Conservation (phyloP, 2,113 vertebrate genomes). For the Ictalurus punctatus region DNA sequence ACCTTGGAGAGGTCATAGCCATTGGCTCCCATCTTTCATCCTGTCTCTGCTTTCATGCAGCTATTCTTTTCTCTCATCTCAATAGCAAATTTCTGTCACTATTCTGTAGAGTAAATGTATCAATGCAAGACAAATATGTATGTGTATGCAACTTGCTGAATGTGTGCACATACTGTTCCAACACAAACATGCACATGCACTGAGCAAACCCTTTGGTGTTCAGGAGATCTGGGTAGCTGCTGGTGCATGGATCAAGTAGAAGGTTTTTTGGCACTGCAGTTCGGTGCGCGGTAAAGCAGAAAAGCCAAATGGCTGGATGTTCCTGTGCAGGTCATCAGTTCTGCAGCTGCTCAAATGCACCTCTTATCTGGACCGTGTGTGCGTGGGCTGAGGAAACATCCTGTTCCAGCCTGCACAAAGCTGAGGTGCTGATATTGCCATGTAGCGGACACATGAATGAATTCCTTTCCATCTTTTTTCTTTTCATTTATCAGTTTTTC, state of each 20-base stretch:
- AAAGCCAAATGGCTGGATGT: constrained; percentile 68
- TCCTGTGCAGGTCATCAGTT: constrained; percentile 57
- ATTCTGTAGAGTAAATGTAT: constrained; percentile 13
- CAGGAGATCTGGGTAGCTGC: constrained; percentile 46
- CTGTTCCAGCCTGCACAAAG: constrained; percentile 54
- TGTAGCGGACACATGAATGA: constrained; percentile 42
- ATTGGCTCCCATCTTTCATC: constrained; percentile 23
- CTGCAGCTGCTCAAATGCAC: constrained; percentile 53
- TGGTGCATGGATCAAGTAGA: constrained; percentile 54
- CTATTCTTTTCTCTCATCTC: background rate
- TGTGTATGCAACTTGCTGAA: constrained; percentile 19
- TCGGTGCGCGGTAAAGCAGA: constrained; percentile 65
- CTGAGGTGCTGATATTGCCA: constrained; percentile 37
- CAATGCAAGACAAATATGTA: background rate
- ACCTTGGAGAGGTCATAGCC: constrained; percentile 44
- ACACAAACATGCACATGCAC: background rate
- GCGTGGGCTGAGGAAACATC: constrained; percentile 49
- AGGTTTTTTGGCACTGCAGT: constrained; percentile 62
- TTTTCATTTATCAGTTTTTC: constrained; percentile 11
- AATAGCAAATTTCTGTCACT: background rate
- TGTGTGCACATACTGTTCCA: background rate
- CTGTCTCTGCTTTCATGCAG: constrained; percentile 25
- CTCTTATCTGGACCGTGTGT: constrained; percentile 64
- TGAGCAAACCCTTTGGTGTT: constrained; percentile 5
- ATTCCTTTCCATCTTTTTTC: constrained; percentile 32